A percentile compares a stretch with the other conserved stretches of the same genome.
Conservation (phyloP, 2,113 vertebrate genomes). For the Eulemur macaco region DNA sequence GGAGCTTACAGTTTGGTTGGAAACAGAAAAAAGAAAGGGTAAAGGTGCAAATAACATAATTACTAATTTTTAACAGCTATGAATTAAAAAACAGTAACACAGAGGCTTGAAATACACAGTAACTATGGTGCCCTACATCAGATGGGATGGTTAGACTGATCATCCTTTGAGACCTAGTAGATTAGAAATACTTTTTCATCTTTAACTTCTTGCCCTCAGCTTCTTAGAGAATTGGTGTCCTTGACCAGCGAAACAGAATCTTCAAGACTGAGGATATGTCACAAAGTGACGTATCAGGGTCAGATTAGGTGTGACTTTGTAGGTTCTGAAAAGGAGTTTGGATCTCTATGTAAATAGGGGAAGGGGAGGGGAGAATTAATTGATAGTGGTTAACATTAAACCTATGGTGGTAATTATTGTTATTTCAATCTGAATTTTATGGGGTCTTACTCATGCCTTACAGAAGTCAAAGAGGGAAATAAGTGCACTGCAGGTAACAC, state of each 20-base stretch:
- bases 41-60: neutral
- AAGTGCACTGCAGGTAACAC: neutral
- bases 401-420: too few relatives aligned
- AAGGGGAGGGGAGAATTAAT: neutral
- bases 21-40: neutral
- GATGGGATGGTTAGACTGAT: neutral
- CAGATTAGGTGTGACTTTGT: neutral
- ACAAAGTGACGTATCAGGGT: neutral
- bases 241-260: neutral
- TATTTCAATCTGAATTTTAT: neutral
- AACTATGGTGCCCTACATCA: neutral
- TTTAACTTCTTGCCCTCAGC: neutral
- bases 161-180: neutral
- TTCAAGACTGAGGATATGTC: neutral
- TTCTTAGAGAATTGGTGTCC: neutral
- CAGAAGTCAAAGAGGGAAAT: neutral
- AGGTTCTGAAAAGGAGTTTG: neutral
- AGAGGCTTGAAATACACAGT: neutral
- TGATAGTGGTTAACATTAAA: neutral
- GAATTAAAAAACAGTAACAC: neutral
- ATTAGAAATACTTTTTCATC: neutral
- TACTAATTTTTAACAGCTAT: neutral
- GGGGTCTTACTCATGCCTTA: neutral
- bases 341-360: neutral
- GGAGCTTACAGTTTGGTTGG: neutral